Evolutionary conservation across 2,888 invertebrate species (phyloP).

Genomic region (Polymixis lichenea): DNA sequence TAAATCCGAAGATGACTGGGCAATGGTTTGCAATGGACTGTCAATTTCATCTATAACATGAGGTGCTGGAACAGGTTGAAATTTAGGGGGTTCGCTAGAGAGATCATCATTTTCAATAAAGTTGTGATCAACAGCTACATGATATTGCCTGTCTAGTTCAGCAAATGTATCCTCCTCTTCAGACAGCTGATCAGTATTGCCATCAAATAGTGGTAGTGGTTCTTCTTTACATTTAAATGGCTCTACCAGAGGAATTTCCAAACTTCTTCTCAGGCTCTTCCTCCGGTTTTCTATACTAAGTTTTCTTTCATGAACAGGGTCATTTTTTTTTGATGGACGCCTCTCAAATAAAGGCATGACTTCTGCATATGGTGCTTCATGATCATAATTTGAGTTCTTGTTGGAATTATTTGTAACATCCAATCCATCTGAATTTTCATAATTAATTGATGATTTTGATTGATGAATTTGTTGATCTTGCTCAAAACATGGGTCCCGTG

Average conservation of each 20-base stretch:
- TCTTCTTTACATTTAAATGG: slow-evolving; percentile 63
- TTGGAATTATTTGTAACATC: slow-evolving; percentile 52
- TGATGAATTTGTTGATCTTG: slow-evolving; percentile 40
- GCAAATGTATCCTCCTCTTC: slow-evolving; percentile 87
- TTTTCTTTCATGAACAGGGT: slow-evolving; percentile 55
- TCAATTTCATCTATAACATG: slow-evolving; percentile 72
- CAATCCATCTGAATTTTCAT: slow-evolving; percentile 50
- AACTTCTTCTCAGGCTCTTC: slow-evolving; percentile 64
- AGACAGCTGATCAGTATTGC: slow-evolving; percentile 77
- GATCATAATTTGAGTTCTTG: slow-evolving; percentile 55
- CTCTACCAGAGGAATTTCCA: slow-evolving; percentile 68
- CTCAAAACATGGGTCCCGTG: slow-evolving; percentile 66
- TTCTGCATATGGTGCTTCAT: slow-evolving; percentile 52
- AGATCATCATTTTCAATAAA: slow-evolving; percentile 81
- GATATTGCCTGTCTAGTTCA: slow-evolving; percentile 86
- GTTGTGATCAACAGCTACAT: slow-evolving; percentile 87
- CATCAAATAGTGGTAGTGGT: slow-evolving; percentile 77
- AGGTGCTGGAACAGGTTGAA: slow-evolving; percentile 13
- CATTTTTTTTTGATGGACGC: slow-evolving; percentile 66
- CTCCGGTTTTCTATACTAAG: slow-evolving; percentile 54
- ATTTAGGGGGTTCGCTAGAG: slow-evolving; percentile 50
- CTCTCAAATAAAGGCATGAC: slow-evolving; percentile 76
- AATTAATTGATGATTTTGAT: slow-evolving; percentile 25
- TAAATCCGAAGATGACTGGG: slow-evolving; percentile 70
- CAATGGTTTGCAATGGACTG: slow-evolving; percentile 68